These are phyloP conservation scores for Macrocentrus cingulum DNA, from an alignment of 1,140 invertebrate species.

Conservation along the genomic window DNA sequence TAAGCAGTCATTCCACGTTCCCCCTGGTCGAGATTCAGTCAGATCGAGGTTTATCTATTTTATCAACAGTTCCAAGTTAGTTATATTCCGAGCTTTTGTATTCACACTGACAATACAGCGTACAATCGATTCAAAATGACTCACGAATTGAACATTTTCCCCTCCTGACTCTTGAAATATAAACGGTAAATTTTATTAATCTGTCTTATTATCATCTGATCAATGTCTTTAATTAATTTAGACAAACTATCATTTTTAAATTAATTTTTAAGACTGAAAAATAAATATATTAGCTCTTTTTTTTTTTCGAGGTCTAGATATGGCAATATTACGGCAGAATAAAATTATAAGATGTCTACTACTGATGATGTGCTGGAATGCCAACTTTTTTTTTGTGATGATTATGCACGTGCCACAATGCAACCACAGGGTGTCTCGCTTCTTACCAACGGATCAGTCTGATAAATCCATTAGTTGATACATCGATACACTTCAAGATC, in stretches of 20 bases:
- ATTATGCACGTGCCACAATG: constrained; percentile 13
- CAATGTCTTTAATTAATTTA: no score
- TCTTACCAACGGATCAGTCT: constrained; percentile 19
- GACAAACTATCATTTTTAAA: no score
- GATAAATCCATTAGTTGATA: constrained; percentile 44
- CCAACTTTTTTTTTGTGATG: no score
- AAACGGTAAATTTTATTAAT: no score
- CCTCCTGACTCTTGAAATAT: no score
- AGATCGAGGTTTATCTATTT: constrained; percentile 38
- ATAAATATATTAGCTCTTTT: no score
- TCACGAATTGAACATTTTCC: no score
- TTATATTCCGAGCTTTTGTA: constrained; percentile 15
- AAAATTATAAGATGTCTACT: not conserved
- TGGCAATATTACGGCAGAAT: no score
- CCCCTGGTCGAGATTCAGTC: not conserved
- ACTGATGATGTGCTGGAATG: not conserved
- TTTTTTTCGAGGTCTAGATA: no score
- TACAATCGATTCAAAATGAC: constrained; percentile 4
- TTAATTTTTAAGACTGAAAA: no score
- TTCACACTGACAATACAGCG: not conserved
- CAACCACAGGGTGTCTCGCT: not conserved
- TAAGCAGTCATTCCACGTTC: not conserved
- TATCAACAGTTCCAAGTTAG: constrained; percentile 35
- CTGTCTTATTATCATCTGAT: no score
- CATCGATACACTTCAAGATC: constrained; percentile 26